Evolutionary conservation across 2,113 vertebrate species (phyloP), one percentile per base, ranked within the genome.

Genomic region (Acanthochromis polyacanthus): DNA sequence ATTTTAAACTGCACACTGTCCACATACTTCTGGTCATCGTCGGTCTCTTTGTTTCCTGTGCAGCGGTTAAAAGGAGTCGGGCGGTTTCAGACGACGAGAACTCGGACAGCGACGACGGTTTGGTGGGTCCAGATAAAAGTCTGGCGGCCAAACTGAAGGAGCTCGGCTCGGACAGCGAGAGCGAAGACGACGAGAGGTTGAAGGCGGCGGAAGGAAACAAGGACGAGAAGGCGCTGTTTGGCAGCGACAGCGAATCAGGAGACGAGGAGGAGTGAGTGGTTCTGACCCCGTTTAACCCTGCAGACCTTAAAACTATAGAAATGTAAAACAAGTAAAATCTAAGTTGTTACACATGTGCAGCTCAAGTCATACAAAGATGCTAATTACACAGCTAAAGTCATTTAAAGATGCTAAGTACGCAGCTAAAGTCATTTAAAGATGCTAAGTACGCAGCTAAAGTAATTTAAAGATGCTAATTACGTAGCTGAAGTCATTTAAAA

Each of bases 211-310:
- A 57, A 1, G 96, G 93, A 69, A 95, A 96, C 56, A 96, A 94
- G 76, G 95, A 97, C 53, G 96, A 97, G 86, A 97, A 99, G 71
- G 95, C 96, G 64, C 91, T 99, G 10, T 99, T 99, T 63, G 98
- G 98, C 57, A 98, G 97, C 67, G 98, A 99, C 82, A 99, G 97
- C 70, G 98, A 99, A 17, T 98, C 97, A 0, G 93, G 87, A 30
- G 97, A 95, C 11, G 96, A 96, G 30, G 97, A 99, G 90, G 97
- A 99, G 98, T 99, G 93, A 97, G 97, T 95, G 9, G 6, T 40
- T 10, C 10, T 10, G 38, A 12, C 38, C 30, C 4, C 1, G 30
- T 30, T 30, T 5, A 30, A 30, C 30, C 30, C 30, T 30, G 1
- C 1, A 36, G 10, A 36, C 6, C 32, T 36, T 7, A 36, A 8